Percentiles rank a stretch among this genome's conserved stretches.
phyloP scores from a whole-genome alignment of 2,888 invertebrate species.

The Noctua fimbriata region DNA sequence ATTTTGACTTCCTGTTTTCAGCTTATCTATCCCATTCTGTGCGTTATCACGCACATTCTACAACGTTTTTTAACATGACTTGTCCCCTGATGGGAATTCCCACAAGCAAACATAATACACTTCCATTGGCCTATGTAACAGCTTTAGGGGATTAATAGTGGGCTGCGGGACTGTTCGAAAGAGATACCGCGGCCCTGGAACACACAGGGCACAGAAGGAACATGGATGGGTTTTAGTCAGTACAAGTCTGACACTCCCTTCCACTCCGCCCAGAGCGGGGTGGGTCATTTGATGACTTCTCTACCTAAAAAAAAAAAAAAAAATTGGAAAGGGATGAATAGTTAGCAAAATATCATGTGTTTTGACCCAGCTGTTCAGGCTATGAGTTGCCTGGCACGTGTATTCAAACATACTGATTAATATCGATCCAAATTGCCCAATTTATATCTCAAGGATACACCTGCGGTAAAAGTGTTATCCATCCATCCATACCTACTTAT shows the following conservation, averaged over 20 bases:
- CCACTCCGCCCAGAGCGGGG: no score
- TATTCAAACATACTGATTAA: neutral
- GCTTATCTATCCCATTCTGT: neutral
- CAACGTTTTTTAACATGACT: neutral
- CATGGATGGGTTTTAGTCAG: no score
- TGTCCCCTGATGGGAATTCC: neutral
- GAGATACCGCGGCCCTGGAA: no score
- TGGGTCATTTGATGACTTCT: no score
- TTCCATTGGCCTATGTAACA: neutral
- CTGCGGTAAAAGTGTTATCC: slow-evolving; percentile 11
- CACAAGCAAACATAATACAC: neutral
- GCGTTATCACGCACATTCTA: neutral
- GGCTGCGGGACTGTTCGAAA: no score
- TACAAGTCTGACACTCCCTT: no score
- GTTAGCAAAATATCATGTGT: neutral
- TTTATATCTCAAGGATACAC: slow-evolving; percentile 26
- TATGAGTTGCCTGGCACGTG: neutral
- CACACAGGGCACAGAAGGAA: no score
- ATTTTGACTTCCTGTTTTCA: slow-evolving; percentile 4
- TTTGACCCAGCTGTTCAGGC: neutral
- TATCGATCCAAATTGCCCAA: slow-evolving; percentile 26
- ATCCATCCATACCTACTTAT: neutral
- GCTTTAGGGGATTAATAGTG: no score
- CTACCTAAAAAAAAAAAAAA: no score
- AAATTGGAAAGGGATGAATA: no score